Conservation (phyloP, 1,140 invertebrate species). For the Drosophila subpulchrella region DNA sequence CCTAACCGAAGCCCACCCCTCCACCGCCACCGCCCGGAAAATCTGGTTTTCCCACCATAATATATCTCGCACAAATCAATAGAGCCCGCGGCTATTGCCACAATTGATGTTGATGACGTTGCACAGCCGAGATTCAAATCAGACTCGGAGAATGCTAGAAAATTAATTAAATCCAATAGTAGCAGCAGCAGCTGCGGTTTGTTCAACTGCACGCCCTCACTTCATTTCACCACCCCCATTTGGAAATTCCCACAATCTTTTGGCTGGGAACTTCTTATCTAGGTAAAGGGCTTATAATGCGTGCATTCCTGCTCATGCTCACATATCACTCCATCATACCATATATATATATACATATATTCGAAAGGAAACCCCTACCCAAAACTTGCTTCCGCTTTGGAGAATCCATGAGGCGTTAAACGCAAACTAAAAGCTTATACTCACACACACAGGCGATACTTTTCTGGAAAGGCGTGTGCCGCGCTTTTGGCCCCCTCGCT, state of each 20-base stretch:
- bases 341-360: conserved; percentile 18
- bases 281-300: conserved; percentile 55
- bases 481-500: conserved; percentile 43
- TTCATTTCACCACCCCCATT: neutral
- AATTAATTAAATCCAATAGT: conserved; percentile 71
- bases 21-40: neutral
- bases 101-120: conserved; percentile 44
- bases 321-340: conserved; percentile 67
- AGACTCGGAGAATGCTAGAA: conserved; percentile 64
- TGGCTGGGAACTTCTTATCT: conserved; percentile 32
- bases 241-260: conserved; percentile 30
- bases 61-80: conserved; percentile 49
- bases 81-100: conserved; percentile 41
- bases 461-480: conserved; percentile 61
- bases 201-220: conserved; percentile 29
- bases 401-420: conserved; percentile 78
- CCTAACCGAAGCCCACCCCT: neutral
- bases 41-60: conserved; percentile 45
- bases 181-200: conserved; percentile 52
- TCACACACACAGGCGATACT: conserved; percentile 33
- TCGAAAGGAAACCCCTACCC: neutral
- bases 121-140: conserved; percentile 69
- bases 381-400: conserved; percentile 52
- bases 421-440: conserved; percentile 77
- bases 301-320: conserved; percentile 37